A percentile compares a stretch with the other conserved stretches of the same genome.
These are phyloP conservation scores for Nomada ferruginata DNA, from an alignment of 2,888 invertebrate genomes.

Conservation along the genomic window DNA sequence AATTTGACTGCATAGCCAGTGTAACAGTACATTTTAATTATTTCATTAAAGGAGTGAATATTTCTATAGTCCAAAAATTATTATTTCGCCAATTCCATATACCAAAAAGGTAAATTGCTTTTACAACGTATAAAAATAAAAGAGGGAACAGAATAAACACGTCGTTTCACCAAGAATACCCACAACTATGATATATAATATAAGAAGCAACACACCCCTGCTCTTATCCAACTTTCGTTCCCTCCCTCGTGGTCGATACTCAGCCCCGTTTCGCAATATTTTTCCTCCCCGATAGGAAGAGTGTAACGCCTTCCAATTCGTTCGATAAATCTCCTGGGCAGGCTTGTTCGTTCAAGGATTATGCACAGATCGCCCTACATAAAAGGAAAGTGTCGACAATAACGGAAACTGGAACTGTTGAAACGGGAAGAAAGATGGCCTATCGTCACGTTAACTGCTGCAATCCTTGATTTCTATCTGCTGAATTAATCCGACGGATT, in stretches of 20 bases:
- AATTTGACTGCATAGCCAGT: too few species aligned
- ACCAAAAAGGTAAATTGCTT: too few species aligned
- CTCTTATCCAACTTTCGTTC: neutral
- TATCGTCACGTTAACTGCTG: constrained; percentile 9
- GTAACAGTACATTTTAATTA: too few species aligned
- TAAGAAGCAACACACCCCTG: neutral
- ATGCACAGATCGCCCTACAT: constrained; percentile 33
- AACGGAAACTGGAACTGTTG: constrained; percentile 11
- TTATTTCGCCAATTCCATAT: too few species aligned
- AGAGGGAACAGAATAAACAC: neutral
- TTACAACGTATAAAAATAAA: neutral
- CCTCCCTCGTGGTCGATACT: neutral
- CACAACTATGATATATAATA: neutral
- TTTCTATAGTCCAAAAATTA: too few species aligned
- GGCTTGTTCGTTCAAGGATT: constrained; percentile 40
- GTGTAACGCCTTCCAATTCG: constrained; percentile 42
- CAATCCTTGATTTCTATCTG: constrained; percentile 1
- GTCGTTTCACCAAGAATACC: neutral
- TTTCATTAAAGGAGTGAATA: too few species aligned
- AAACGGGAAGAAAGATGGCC: constrained; percentile 5
- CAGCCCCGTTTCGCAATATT: constrained; percentile 24
- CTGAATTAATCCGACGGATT: constrained; percentile 3
- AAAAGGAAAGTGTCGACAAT: constrained; percentile 27
- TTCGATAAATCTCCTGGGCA: constrained; percentile 59
- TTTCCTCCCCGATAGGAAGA: constrained; percentile 15